Percentiles rank a stretch among this genome's conserved stretches.
These are phyloP conservation scores for Lomographa bimaculata DNA, from an alignment of 2,888 invertebrate genomes.

Conservation along the genomic window DNA sequence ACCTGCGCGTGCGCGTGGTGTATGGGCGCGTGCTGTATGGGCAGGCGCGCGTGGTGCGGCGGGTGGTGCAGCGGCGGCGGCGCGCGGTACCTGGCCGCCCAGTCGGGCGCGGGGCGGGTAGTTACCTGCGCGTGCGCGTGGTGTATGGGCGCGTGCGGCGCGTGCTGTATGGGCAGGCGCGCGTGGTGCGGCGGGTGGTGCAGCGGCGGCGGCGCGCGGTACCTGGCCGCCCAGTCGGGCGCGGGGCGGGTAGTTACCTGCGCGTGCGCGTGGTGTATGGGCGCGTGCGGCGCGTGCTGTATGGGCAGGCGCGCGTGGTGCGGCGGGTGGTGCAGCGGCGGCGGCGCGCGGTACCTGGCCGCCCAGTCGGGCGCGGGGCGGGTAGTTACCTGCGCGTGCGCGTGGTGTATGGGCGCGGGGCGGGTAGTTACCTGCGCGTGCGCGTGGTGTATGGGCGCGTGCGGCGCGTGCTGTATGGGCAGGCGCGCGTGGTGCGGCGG, in stretches of 20 bases:
- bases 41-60: no score
- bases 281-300: conserved; percentile 87
- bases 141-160: conserved; percentile 64
- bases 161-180: conserved; percentile 47
- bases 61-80: conserved; percentile 85
- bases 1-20: no score
- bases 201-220: conserved; percentile 88
- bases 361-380: conserved; percentile 74
- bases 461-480: conserved; percentile 45
- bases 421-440: conserved; percentile 28
- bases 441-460: conserved; percentile 82
- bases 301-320: conserved; percentile 54
- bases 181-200: conserved; percentile 57
- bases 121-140: conserved; percentile 84
- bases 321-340: conserved; percentile 74
- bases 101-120: conserved; percentile 62
- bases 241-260: conserved; percentile 68
- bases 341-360: conserved; percentile 89
- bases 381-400: no score
- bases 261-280: conserved; percentile 91
- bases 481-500: conserved; percentile 55
- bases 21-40: no score
- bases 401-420: no score
- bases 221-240: conserved; percentile 83
- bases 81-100: conserved; percentile 86